Evolutionary conservation across 2,888 invertebrate species (phyloP).

Genomic region (Ochlodes sylvanus): DNA sequence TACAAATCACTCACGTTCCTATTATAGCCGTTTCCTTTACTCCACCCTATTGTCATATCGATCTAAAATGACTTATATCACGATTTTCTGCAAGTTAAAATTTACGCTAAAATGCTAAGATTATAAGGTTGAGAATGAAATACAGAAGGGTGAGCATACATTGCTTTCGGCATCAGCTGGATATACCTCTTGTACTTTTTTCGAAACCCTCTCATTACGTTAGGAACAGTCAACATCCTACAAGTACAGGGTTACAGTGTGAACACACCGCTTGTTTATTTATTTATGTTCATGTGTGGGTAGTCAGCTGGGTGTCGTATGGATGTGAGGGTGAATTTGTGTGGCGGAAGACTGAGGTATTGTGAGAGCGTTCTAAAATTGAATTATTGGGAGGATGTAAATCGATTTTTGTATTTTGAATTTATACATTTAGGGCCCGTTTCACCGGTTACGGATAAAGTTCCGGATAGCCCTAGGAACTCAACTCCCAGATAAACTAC

Average conservation of each 20-base stretch:
- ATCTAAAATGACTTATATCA: conserved; percentile 6
- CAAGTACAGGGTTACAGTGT: conserved; percentile 57
- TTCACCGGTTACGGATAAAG: too few relatives aligned
- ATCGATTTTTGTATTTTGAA: conserved; percentile 18
- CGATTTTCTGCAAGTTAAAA: background rate
- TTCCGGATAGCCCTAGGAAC: too few relatives aligned
- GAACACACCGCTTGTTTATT: conserved; percentile 59
- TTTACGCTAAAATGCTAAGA: background rate
- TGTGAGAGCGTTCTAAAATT: conserved; percentile 39
- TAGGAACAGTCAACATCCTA: conserved; percentile 68
- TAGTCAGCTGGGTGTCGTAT: conserved; percentile 66
- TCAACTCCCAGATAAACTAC: too few relatives aligned
- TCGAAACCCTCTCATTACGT: conserved; percentile 77
- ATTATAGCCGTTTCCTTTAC: conserved; percentile 53
- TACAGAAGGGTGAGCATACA: conserved; percentile 3
- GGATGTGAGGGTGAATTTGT: conserved; percentile 50
- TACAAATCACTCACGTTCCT: conserved; percentile 42
- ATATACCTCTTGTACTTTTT: conserved; percentile 71
- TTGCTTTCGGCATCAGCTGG: conserved; percentile 13
- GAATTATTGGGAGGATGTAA: conserved; percentile 37
- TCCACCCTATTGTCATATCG: conserved; percentile 52
- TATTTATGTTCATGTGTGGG: conserved; percentile 63
- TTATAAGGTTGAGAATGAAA: conserved; percentile 28
- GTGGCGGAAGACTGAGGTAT: conserved; percentile 41
- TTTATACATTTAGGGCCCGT: too few relatives aligned